Percentiles rank a stretch among this genome's conserved stretches.
Evolutionary conservation across 2,888 invertebrate species (phyloP).

Genomic region (Phyllotreta cruciferae): DNA sequence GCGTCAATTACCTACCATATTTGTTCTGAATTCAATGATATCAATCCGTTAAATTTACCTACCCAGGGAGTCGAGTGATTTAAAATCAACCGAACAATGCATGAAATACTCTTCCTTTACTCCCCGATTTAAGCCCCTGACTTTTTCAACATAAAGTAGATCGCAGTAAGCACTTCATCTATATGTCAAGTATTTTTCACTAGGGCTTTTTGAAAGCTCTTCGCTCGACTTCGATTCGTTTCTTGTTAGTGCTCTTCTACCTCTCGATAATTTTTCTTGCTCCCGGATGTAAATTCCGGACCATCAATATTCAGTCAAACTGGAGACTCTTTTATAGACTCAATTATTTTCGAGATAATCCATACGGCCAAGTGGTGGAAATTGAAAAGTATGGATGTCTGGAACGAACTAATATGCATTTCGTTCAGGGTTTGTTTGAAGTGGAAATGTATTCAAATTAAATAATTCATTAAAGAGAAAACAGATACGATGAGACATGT

Average conservation of each 20-base stretch:
- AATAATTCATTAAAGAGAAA: too few relatives aligned
- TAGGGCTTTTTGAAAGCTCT: slow-evolving; percentile 26
- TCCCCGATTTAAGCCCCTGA: slow-evolving; percentile 17
- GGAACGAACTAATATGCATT: too few relatives aligned
- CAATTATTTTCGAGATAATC: slow-evolving; percentile 19
- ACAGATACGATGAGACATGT: too few relatives aligned
- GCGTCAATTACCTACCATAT: too few relatives aligned
- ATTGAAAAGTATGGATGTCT: slow-evolving; percentile 13
- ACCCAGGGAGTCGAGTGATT: too few relatives aligned
- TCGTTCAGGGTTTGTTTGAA: too few relatives aligned
- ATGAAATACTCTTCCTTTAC: not conserved
- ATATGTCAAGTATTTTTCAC: slow-evolving; percentile 29
- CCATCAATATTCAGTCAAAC: slow-evolving; percentile 21
- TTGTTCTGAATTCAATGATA: too few relatives aligned
- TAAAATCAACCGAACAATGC: too few relatives aligned
- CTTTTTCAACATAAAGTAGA: slow-evolving; percentile 19
- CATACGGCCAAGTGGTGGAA: slow-evolving; percentile 2
- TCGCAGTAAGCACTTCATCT: slow-evolving; percentile 31
- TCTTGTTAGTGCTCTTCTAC: slow-evolving; percentile 29
- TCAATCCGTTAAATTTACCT: too few relatives aligned
- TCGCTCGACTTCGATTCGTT: slow-evolving; percentile 25
- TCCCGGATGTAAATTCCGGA: slow-evolving; percentile 23
- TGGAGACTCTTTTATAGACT: slow-evolving; percentile 5
- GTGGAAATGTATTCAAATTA: too few relatives aligned
- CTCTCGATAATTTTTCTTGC: slow-evolving; percentile 29